Evolutionary conservation across 2,888 invertebrate species (phyloP), one percentile per base, ranked within the genome.

Genomic region (Euplagia quadripunctaria): DNA sequence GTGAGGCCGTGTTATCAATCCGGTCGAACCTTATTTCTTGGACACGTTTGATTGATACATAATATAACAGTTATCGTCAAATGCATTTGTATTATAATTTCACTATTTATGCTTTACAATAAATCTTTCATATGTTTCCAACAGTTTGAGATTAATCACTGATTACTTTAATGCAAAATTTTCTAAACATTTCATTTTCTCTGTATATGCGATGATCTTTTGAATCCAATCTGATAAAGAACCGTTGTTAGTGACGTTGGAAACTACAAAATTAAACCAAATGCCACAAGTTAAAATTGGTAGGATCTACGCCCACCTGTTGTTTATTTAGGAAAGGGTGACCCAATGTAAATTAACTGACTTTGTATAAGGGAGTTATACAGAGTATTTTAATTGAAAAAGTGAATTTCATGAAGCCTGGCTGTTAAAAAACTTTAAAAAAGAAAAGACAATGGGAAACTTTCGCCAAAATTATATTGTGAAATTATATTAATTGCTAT

Each of bases 281-380:
- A 46, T 12, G 12, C 17, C 14, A 61, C 16, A 58, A 69, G 69
- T 46, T 46, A 5, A 49, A 69, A 68, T 41, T 68, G n/a, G 31
- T 16, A 14, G 51, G n/a, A 43, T 42, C 4, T 46, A 49, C 0
- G 9, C 46, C 16, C 46, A 43, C 55, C 31, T 65, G 42, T 65
- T 65, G 64, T 71, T 71, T 52, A 42, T 71, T 58, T 71, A 65
- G 65, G 64, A 65, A 71, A 65, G 43, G 65, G 65, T 31, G 46
- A 61, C 58, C 31, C 17, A 16, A 31, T 46, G 11, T 68, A 46
- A 68, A 46, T 68, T 46, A 68, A 46, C 42, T 46, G 55, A 31
- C 68, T 0, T 16, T 16, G 16, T 46, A 31, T 46, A 61, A 68
- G 46, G 9, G 14, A 46, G 68, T 68, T 61, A 61, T 20, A 58